Base-by-base conservation (phyloP, 2,888 invertebrate species). In the Parasteatoda lunata region DNA sequence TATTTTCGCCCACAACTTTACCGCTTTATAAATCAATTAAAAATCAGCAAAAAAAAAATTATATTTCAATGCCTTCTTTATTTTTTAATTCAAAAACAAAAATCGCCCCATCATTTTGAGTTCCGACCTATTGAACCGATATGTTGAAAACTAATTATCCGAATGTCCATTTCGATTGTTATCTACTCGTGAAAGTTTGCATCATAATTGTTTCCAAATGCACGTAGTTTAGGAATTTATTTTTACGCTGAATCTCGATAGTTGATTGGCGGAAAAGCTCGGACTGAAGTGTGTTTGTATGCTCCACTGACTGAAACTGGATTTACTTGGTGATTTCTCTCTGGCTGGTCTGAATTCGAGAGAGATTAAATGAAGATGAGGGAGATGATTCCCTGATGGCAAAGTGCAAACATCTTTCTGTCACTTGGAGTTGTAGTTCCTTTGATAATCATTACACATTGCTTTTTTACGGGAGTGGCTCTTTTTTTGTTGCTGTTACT, bases 271-370 rank as follows among this genome's bases (percentile, higher is more conserved):
- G 59, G 11, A n/a, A 59, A 13, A n/a, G n/a, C 59, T 54, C 51
- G n/a, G 68, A 15, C 11, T 70, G 11, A 15, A 51, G 48, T 49
- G 65, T 47, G 30, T 30, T 30, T 30, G 30, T 30, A 30, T 30
- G 30, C 30, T 30, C 30, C 30, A 30, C 47, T 68, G 15, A 52
- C 54, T 3, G 70, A 83, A 84, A 84, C 84, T 84, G 84, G 84
- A 79, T 68, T 84, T 84, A 72, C 84, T 51, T 51, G 30, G 66
- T 83, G 68, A 59, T 59, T 59, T 59, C 59, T 59, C n/a, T n/a
- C 59, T 59, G 59, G 11, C n/a, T n/a, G 59, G 11, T 9, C 11
- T 59, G 9, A n/a, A 9, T 13, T 7, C 8, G n/a, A 9, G 59
- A 13, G 9, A 59, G 59, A 59, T 59, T 59, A 7, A 5, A 30